phyloP scores from a whole-genome alignment of 2,888 invertebrate species.

The Drosophila pseudotalamancana region DNA sequence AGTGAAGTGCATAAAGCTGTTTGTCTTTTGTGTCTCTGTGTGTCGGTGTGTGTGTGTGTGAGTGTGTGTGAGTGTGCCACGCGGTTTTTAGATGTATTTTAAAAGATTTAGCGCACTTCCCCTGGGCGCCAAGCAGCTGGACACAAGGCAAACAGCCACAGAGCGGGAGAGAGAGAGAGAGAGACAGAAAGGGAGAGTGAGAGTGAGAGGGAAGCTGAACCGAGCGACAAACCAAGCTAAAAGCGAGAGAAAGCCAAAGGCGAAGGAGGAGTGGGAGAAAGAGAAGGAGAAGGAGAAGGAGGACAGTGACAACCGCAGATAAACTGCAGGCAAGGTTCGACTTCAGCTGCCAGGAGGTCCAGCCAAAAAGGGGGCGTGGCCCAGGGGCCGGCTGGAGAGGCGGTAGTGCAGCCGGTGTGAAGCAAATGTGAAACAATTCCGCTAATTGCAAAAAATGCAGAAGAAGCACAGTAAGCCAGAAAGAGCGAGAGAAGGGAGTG shows the following conservation, averaged over 20 bases:
- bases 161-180: not conserved
- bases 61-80: conserved; percentile 16
- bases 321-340: conserved; percentile 59
- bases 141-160: conserved; percentile 38
- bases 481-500: not conserved
- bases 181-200: not conserved
- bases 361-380: not conserved
- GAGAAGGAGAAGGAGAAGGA: not conserved
- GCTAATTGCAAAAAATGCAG: conserved; percentile 71
- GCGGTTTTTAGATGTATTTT: conserved; percentile 68
- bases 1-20: conserved; percentile 69
- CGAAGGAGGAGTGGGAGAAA: not conserved
- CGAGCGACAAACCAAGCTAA: conserved; percentile 48
- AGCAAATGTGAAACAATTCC: conserved; percentile 75
- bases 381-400: not conserved
- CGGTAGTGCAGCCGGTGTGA: conserved; percentile 30
- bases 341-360: conserved; percentile 15
- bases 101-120: conserved; percentile 71
- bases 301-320: conserved; percentile 57
- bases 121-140: conserved; percentile 61
- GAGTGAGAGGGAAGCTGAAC: conserved; percentile 18
- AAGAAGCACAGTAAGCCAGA: not conserved
- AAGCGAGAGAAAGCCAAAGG: not conserved
- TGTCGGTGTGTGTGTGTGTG: conserved; percentile 1
- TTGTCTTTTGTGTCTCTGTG: conserved; percentile 31